Evolutionary conservation across 2,113 vertebrate species (phyloP), one percentile per base, ranked within the genome.

Genomic region (Pelecanus crispus): DNA sequence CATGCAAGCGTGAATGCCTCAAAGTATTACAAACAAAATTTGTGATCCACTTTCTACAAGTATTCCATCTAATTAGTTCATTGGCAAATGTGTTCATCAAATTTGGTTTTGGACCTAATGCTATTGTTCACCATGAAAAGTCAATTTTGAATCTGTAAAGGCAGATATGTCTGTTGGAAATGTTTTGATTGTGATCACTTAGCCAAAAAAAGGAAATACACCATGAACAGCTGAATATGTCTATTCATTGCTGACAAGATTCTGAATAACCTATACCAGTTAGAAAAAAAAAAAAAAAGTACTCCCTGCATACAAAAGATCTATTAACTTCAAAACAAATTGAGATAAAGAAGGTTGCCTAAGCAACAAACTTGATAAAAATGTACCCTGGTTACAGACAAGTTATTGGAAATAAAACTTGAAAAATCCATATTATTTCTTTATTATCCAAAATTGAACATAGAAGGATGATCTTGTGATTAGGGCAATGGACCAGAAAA

Each of bases 371-470:
- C 47, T 67, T 22, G 45, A 19, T 73, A 68, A 79, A 92, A 65
- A 36, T 81, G 26, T 65, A 85, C 66, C 15, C 32, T 92, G 12
- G 52, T 74, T 92, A 56, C 49, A 79, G 36, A 56, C 6, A 58
- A 81, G 7, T 28, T 8, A 40, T 55, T 90, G 50, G 34, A 92
- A 94, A 95, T 74, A 22, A 92, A 92, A 59, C 68, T 84, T 81
- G n/a, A 84, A 87, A 95, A 95, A 84, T 94, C 84, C 38, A 49
- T 79, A 47, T 81, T 67, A 67, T 87, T 83, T 92, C 45, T 92
- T 93, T 88, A 70, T 90, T 80, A 78, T 78, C 40, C 34, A 40
- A 55, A 84, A 56, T 25, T 86, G 45, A 71, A 86, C 6, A 5
- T 34, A 66, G 26, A 91, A 70, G 45, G 34, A 87, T 55, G 47